These are phyloP conservation scores for Suncus etruscus DNA, from an alignment of 2,113 vertebrate genomes.

Conservation along the genomic window DNA sequence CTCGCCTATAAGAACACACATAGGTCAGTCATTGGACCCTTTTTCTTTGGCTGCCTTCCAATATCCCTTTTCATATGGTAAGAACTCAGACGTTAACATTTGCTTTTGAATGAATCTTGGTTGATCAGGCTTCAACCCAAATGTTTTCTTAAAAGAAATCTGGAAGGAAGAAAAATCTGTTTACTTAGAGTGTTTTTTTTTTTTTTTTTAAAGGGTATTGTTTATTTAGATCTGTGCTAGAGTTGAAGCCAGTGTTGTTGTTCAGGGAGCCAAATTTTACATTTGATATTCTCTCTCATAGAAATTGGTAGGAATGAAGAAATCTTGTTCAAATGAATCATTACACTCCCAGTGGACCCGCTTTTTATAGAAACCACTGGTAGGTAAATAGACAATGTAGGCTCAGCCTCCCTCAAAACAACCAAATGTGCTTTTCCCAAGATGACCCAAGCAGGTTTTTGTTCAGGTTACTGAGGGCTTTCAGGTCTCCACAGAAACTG, in stretches of 20 bases:
- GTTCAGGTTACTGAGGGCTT: background rate
- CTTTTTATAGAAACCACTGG: background rate
- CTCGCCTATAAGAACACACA: background rate
- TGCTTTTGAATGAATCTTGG: conserved; percentile 56
- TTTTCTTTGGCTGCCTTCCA: conserved; percentile 32
- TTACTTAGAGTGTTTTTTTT: conserved; percentile 68
- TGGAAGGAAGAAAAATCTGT: conserved; percentile 74
- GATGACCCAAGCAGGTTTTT: background rate
- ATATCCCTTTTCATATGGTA: background rate
- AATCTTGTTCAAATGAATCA: background rate
- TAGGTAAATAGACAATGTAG: background rate
- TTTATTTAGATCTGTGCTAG: conserved; percentile 56
- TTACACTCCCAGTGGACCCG: background rate
- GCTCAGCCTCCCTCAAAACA: background rate
- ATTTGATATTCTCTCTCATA: conserved; percentile 65
- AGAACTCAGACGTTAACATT: conserved; percentile 57
- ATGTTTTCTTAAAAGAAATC: conserved; percentile 77
- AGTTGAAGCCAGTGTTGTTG: conserved; percentile 67
- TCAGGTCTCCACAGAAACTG: background rate
- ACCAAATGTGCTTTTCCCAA: background rate
- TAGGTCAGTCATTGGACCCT: conserved; percentile 17
- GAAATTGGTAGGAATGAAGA: conserved; percentile 26
- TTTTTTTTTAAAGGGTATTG: background rate
- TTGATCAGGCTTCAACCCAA: conserved; percentile 53
- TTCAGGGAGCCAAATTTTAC: conserved; percentile 71